Percentiles rank a stretch among this genome's conserved stretches.
Evolutionary conservation across 2,797 vertebrate species (phyloP).

Genomic region (Premnoplex brunnescens): DNA sequence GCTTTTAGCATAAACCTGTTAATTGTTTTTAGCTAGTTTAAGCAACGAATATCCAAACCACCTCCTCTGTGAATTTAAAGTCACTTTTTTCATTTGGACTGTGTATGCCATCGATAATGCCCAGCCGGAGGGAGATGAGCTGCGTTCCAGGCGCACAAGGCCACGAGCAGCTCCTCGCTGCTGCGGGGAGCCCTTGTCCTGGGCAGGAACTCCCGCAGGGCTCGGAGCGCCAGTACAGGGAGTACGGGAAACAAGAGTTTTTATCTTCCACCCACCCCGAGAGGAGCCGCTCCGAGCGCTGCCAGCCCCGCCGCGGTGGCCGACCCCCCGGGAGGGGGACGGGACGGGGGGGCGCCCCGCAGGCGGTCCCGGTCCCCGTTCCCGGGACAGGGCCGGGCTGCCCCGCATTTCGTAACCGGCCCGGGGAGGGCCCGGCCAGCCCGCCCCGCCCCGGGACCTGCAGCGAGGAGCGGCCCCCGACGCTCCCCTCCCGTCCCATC

Average conservation of each 20-base stretch:
- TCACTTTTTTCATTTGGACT: background rate
- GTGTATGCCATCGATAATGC: fast-evolving
- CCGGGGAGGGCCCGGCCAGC: background rate
- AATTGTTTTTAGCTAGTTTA: background rate
- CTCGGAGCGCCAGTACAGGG: background rate
- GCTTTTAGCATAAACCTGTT: background rate
- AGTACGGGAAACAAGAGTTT: fast-evolving
- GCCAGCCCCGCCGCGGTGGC: background rate
- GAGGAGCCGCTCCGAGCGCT: background rate
- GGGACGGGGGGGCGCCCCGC: background rate
- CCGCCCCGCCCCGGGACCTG: background rate
- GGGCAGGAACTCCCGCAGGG: background rate
- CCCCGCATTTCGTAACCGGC: background rate
- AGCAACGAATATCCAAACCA: background rate
- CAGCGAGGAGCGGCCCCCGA: background rate
- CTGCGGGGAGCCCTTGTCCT: background rate
- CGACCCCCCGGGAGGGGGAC: background rate
- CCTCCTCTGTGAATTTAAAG: background rate
- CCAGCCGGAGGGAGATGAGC: fast-evolving
- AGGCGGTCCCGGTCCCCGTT: background rate
- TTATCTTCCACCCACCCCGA: fast-evolving
- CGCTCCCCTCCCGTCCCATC: background rate
- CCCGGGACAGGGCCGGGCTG: background rate
- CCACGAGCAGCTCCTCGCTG: background rate
- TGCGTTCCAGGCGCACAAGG: background rate